phyloP scores from a whole-genome alignment of 2,888 invertebrate genomes.

The Diarsia mendica region DNA sequence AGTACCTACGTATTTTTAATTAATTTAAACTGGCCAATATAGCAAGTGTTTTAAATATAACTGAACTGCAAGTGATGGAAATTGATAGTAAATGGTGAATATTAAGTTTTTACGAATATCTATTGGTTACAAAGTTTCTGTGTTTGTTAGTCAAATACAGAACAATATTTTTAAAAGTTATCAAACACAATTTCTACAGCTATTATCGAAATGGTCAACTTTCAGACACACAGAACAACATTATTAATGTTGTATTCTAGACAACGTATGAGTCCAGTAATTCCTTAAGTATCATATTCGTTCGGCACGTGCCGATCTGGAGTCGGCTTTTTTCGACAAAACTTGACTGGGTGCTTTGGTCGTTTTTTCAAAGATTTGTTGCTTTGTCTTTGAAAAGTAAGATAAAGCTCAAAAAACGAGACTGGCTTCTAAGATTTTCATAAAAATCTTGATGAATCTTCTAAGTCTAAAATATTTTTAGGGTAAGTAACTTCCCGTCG shows the following conservation, averaged over 20 bases:
- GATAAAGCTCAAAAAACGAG: background rate
- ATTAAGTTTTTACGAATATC: background rate
- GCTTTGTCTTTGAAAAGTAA: background rate
- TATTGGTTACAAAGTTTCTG: too few species aligned
- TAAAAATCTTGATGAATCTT: background rate
- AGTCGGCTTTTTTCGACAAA: background rate
- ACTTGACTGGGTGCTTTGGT: background rate
- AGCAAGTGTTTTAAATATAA: background rate
- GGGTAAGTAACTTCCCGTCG: background rate
- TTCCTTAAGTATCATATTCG: background rate
- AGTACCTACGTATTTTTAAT: constrained; percentile 3
- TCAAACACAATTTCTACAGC: background rate
- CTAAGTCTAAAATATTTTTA: background rate
- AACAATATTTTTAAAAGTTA: too few species aligned
- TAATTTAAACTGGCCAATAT: background rate
- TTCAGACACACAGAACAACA: background rate
- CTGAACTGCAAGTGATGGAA: background rate
- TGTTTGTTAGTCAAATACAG: too few species aligned
- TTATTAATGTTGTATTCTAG: background rate
- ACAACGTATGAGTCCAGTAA: background rate
- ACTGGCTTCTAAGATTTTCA: background rate
- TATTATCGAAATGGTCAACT: background rate
- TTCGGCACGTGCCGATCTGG: background rate
- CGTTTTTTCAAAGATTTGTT: background rate
- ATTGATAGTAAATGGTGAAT: background rate